These are phyloP conservation scores for Omphaloscelis lunosa DNA, from an alignment of 2,888 invertebrate species.

Conservation along the genomic window DNA sequence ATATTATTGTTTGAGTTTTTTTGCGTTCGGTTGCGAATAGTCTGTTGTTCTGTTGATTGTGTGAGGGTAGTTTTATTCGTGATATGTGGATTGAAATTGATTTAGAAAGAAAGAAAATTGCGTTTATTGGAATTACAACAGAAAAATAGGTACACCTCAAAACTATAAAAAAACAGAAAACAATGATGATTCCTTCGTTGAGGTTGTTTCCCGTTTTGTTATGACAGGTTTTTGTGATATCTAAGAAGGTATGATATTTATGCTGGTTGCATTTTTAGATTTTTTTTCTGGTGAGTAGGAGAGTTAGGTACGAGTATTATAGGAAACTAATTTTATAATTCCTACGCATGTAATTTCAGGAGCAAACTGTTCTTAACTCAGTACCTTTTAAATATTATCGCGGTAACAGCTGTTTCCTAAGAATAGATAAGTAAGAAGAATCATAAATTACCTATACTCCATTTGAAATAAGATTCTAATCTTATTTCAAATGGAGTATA, in stretches of 20 bases:
- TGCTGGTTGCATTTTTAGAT: constrained; percentile 5
- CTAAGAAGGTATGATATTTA: background rate
- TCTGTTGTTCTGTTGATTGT: constrained; percentile 48
- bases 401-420: background rate
- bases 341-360: background rate
- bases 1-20: constrained; percentile 65
- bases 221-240: background rate
- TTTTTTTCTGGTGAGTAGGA: background rate
- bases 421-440: background rate
- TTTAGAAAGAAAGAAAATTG: too few species aligned
- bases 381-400: too few species aligned
- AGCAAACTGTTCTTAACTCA: background rate
- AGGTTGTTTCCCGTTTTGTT: constrained; percentile 3
- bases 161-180: too few species aligned
- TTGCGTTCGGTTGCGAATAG: constrained; percentile 54
- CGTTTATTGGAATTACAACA: too few species aligned
- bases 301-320: background rate
- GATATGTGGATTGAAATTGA: constrained; percentile 41
- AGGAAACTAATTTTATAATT: background rate
- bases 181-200: too few species aligned
- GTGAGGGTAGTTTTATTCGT: constrained; percentile 40
- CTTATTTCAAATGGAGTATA: too few species aligned
- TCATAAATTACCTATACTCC: background rate
- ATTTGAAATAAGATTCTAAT: too few species aligned
- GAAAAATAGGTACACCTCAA: too few species aligned